These are phyloP conservation scores for Nephrotoma flavescens DNA, from an alignment of 2,888 invertebrate genomes.

Conservation along the genomic window DNA sequence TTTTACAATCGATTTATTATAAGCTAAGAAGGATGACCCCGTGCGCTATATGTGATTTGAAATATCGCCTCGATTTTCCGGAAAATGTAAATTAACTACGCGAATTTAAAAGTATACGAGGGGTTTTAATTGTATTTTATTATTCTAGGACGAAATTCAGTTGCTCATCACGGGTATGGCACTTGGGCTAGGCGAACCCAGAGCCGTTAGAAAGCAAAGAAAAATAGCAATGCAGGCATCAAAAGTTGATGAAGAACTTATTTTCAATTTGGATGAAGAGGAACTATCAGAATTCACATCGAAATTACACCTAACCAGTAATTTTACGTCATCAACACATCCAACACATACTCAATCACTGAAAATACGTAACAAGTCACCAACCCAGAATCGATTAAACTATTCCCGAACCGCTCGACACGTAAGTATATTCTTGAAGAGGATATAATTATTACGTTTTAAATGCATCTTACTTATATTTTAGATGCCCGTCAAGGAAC, in stretches of 20 bases:
- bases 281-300: constrained; percentile 14
- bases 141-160: constrained; percentile 47
- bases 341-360: constrained; percentile 24
- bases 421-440: constrained; percentile 16
- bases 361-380: constrained; percentile 39
- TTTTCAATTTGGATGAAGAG: constrained; percentile 72
- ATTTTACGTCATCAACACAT: constrained; percentile 3
- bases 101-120: not conserved
- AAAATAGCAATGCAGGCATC: constrained; percentile 22
- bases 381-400: constrained; percentile 29
- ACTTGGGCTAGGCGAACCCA: constrained; percentile 50
- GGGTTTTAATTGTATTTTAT: constrained; percentile 6
- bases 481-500: constrained; percentile 27
- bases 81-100: constrained; percentile 46
- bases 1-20: constrained; percentile 66
- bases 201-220: constrained; percentile 35
- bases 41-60: constrained; percentile 66
- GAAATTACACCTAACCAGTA: constrained; percentile 14
- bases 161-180: constrained; percentile 63
- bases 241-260: constrained; percentile 55
- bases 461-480: not conserved
- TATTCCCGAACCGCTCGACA: constrained; percentile 18
- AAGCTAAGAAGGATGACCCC: constrained; percentile 80
- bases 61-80: constrained; percentile 72
- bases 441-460: constrained; percentile 2